A percentile compares a stretch with the other conserved stretches of the same genome.
Conservation (phyloP, 1,140 invertebrate species). For the Drosophila parabipectinata region DNA sequence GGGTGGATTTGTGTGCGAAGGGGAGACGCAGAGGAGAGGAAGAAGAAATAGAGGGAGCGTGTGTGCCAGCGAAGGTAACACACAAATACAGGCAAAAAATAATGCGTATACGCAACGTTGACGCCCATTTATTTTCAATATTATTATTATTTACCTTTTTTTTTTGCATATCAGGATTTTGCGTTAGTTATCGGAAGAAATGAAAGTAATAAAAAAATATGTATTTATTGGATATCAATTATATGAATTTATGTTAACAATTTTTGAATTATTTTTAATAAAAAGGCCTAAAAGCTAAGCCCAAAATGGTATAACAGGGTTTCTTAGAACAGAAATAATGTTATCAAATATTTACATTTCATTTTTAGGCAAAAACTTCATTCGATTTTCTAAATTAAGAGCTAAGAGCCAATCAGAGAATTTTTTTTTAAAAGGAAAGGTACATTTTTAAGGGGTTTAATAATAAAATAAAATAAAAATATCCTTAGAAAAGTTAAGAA, state of each 20-base stretch:
- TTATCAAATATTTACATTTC: too few species aligned
- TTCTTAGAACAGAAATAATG: too few species aligned
- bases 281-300: neutral
- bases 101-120: conserved; percentile 52
- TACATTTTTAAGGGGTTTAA: too few species aligned
- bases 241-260: too few species aligned
- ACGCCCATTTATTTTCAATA: conserved; percentile 21
- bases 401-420: too few species aligned
- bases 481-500: too few species aligned
- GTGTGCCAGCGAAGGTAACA: conserved; percentile 24
- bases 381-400: too few species aligned
- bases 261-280: neutral
- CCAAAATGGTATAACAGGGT: too few species aligned
- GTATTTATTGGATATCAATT: neutral
- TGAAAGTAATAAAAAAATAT: neutral
- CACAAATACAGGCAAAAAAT: conserved; percentile 30
- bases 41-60: conserved; percentile 16
- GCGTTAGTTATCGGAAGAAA: conserved; percentile 8
- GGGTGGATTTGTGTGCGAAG: neutral
- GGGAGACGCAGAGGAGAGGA: too few species aligned
- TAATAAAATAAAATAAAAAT: too few species aligned
- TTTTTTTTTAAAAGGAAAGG: too few species aligned
- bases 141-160: neutral
- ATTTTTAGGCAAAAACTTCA: too few species aligned
- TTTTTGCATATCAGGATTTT: conserved; percentile 8